Percentiles rank a stretch among this genome's conserved stretches.
phyloP scores from a whole-genome alignment of 1,140 invertebrate genomes.

The Magallana angulata region DNA sequence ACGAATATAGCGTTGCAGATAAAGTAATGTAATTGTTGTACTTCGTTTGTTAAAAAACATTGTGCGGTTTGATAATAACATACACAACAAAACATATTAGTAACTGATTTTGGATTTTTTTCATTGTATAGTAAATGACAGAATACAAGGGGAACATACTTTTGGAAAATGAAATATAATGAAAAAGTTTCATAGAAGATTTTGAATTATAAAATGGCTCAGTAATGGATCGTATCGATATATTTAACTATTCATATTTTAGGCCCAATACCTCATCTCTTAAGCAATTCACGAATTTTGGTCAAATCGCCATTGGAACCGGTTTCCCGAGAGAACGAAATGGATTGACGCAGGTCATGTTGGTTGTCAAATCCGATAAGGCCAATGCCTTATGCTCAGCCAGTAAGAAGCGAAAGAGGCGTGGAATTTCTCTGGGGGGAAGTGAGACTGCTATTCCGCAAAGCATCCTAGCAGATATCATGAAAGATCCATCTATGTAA shows the following conservation, averaged over 20 bases:
- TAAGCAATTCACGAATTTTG: slow-evolving; percentile 31
- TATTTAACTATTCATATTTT: neutral
- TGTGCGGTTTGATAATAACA: no score
- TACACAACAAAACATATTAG: no score
- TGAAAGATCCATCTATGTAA: slow-evolving; percentile 36
- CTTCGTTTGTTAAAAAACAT: no score
- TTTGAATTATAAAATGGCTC: no score
- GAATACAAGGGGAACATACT: no score
- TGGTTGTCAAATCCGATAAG: slow-evolving; percentile 41
- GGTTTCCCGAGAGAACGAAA: slow-evolving; percentile 44
- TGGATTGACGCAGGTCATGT: slow-evolving; percentile 14
- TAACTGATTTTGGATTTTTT: no score
- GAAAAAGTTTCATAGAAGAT: no score
- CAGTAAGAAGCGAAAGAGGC: slow-evolving; percentile 5
- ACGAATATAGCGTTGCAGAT: no score
- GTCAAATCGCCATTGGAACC: slow-evolving; percentile 43
- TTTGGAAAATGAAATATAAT: no score
- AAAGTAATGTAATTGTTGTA: no score
- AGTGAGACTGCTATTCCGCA: slow-evolving; percentile 38
- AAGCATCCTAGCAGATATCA: neutral
- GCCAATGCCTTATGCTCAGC: slow-evolving; percentile 51
- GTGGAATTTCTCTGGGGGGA: slow-evolving; percentile 2
- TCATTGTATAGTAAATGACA: no score
- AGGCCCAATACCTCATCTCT: slow-evolving; percentile 45
- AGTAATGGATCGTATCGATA: no score